These are phyloP conservation scores for Oreochromis aureus DNA, from an alignment of 2,113 vertebrate species.

Conservation along the genomic window DNA sequence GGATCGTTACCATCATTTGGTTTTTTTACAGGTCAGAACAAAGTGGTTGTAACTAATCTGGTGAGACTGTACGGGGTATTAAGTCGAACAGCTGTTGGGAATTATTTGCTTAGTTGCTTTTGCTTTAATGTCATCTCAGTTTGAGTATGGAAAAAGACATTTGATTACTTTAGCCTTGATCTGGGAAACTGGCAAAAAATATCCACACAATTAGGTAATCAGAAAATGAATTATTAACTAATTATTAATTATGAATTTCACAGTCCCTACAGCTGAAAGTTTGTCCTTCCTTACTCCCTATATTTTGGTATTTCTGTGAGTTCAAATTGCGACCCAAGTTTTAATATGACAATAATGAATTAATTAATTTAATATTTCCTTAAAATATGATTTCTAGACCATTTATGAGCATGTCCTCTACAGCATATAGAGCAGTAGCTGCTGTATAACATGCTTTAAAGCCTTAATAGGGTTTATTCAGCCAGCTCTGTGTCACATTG, in stretches of 20 bases:
- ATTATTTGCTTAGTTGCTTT: not conserved
- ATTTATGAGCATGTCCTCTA: not conserved
- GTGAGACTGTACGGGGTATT: not conserved
- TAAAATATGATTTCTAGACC: not conserved
- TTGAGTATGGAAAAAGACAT: rapidly evolving
- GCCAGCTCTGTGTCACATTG: not conserved
- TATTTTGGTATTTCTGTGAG: not conserved
- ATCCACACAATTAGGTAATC: not conserved
- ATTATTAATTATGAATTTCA: not conserved
- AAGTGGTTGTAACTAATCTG: not conserved
- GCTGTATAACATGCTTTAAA: not conserved
- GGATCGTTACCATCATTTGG: not conserved
- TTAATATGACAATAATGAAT: not conserved
- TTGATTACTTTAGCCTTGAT: not conserved
- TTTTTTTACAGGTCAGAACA: not conserved
- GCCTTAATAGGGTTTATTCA: not conserved
- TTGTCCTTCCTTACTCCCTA: not conserved
- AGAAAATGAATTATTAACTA: not conserved
- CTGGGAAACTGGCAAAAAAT: not conserved
- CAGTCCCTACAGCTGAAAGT: not conserved
- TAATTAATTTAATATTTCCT: not conserved
- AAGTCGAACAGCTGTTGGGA: not conserved
- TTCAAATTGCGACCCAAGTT: not conserved
- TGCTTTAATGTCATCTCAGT: not conserved
- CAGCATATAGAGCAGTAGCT: not conserved